phyloP scores from a whole-genome alignment of 2,888 invertebrate species.

The Arctia plantaginis region DNA sequence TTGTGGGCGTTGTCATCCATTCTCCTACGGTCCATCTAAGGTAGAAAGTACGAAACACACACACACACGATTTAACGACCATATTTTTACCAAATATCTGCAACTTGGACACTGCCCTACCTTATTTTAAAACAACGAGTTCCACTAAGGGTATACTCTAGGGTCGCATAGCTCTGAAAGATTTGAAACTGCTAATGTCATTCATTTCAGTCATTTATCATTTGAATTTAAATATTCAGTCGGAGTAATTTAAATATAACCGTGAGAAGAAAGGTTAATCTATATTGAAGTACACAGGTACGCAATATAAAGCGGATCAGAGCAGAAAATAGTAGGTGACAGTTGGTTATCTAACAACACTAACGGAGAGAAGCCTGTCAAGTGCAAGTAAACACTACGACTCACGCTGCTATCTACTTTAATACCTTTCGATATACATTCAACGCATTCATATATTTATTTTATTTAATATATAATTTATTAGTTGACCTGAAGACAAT shows the following conservation, averaged over 20 bases:
- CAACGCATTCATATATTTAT: no score
- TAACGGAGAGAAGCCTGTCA: conserved; percentile 70
- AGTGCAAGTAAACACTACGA: conserved; percentile 71
- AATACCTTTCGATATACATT: conserved; percentile 25
- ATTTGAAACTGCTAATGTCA: background rate
- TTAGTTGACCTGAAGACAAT: background rate
- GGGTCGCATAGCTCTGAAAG: background rate
- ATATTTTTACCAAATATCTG: background rate
- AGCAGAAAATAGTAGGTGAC: conserved; percentile 32
- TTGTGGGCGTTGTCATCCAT: background rate
- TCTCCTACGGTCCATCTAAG: background rate
- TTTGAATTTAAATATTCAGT: no score
- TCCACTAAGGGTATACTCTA: background rate
- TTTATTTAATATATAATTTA: conserved; percentile 15
- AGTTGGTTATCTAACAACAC: conserved; percentile 51
- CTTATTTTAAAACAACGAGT: background rate
- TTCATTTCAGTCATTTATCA: background rate
- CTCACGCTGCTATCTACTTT: conserved; percentile 40
- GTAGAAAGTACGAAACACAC: background rate
- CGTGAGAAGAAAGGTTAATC: conserved; percentile 7
- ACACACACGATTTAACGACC: no score
- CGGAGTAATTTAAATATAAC: background rate
- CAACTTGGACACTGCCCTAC: no score
- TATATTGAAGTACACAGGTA: background rate
- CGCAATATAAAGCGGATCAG: conserved; percentile 45